phyloP scores from a whole-genome alignment of 1,140 invertebrate species.

The Drosophila equinoxialis region DNA sequence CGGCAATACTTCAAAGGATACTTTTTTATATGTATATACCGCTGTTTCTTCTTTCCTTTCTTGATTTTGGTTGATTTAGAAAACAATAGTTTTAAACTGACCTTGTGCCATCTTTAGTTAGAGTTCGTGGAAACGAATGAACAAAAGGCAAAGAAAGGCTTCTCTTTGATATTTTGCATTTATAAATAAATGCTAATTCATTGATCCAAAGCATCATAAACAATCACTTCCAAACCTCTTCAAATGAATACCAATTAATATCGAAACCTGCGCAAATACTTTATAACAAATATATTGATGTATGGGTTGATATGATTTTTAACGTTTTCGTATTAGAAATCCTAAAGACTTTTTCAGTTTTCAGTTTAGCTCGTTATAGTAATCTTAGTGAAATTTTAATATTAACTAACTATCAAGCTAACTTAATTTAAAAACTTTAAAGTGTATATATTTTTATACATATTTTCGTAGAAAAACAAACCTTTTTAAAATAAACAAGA shows the following conservation, averaged over 20 bases:
- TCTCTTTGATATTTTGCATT: neutral
- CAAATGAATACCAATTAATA: neutral
- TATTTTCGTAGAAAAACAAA: no score
- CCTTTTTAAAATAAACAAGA: no score
- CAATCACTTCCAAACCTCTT: neutral
- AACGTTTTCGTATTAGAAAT: no score
- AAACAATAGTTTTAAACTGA: conserved; percentile 15
- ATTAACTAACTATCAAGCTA: no score
- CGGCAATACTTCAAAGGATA: conserved; percentile 72
- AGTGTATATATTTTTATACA: no score
- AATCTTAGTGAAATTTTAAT: no score
- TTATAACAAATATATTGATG: no score
- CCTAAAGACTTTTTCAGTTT: no score
- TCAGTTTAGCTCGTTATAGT: no score
- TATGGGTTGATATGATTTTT: no score
- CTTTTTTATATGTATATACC: conserved; percentile 7
- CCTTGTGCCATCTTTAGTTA: conserved; percentile 7
- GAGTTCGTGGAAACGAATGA: conserved; percentile 3
- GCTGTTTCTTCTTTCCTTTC: neutral
- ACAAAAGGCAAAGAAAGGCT: conserved; percentile 4
- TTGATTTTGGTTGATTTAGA: neutral
- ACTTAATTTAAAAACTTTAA: no score
- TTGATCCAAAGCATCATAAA: conserved; percentile 1
- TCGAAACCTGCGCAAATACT: no score
- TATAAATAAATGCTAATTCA: conserved; percentile 19